Evolutionary conservation across 37 sponge, comb jelly and placozoan genomes (phyloP), one percentile per base, ranked within the genome.

Genomic region (Bolinopsis microptera): DNA sequence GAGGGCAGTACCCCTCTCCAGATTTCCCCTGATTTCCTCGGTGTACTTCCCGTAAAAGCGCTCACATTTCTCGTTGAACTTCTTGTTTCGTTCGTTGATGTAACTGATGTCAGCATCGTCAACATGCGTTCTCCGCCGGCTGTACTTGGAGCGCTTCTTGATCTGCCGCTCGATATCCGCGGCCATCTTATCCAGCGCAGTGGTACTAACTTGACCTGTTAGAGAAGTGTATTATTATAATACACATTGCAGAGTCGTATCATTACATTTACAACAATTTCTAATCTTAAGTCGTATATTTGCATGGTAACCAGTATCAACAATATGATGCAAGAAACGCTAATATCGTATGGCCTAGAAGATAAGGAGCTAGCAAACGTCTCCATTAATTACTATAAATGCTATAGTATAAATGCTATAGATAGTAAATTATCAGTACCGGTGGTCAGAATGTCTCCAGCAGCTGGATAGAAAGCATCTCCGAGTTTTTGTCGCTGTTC

Each of bases 1-100:
- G 0, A 99, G 82, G 24, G 99, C 99, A 76, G 99, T 99, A 69
- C 99, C 99, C 94, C 99, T 95, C 93, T 99, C 99, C 76, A 99
- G 93, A 93, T 99, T 99, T 94, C 97, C 97, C 86, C 97, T 96
- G 83, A 96, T 96, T 93, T 99, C 99, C 16, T 96, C 94, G 16
- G 99, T 99, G 77, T 96, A 99, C 88, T 96, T 96, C 93, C 96
- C 96, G 75, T 97, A 99, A 94, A 95, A 99, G 16, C 99, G 94
- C 69, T 95, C 96, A 0, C 96, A 96, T 76, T 99, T 99, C 94
- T 95, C 94, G 93, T 99, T 99, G 95, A 99, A 99, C 83, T 93
- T 95, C 96, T 93, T 96, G 92, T 99, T 99, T 22, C 97, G 93
- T 33, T 99, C 99, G 69, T 99, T 99, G 92, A 99, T 99, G 88